Evolutionary conservation across 2,113 vertebrate species (phyloP).

Genomic region (Leptobrachium leishanense): DNA sequence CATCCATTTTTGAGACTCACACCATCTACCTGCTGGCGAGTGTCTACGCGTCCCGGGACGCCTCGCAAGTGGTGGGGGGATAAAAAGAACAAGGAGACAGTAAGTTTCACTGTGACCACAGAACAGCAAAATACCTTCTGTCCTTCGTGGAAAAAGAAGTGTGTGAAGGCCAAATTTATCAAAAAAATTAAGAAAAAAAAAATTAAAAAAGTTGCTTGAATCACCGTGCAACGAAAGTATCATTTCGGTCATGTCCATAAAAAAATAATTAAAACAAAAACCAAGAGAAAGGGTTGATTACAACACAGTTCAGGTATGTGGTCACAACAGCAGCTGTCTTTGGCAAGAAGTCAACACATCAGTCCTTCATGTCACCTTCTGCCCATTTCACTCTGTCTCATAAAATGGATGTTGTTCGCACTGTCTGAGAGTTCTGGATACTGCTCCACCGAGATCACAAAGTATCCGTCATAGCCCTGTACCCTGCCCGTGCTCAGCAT

Average conservation of each 20-base stretch:
- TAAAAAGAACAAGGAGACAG: constrained; percentile 64
- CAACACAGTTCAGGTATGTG: constrained; percentile 81
- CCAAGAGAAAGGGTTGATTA: constrained; percentile 70
- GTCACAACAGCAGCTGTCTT: constrained; percentile 96
- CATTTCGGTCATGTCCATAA: constrained; percentile 66
- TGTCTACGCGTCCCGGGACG: constrained; percentile 54
- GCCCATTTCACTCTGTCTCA: constrained; percentile 99
- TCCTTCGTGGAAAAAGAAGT: constrained; percentile 66
- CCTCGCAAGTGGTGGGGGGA: constrained; percentile 59
- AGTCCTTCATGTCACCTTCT: constrained; percentile 93
- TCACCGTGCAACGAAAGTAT: constrained; percentile 81
- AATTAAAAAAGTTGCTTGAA: constrained; percentile 70
- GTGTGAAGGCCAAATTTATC: constrained; percentile 78
- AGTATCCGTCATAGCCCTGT: constrained; percentile 93
- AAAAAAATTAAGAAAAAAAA: constrained; percentile 56
- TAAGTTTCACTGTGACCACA: constrained; percentile 77
- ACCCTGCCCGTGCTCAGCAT: constrained; percentile 85
- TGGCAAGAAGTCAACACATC: constrained; percentile 88
- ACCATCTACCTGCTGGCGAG: constrained; percentile 54
- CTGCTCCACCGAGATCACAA: constrained; percentile 92
- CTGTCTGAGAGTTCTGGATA: constrained; percentile 97
- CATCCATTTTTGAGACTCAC: constrained; percentile 53
- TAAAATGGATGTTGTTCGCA: constrained; percentile 94
- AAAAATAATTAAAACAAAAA: constrained; percentile 12
- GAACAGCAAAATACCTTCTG: constrained; percentile 73